Base-by-base conservation (phyloP, 2,113 vertebrate species). In the Centrocercus urophasianus region DNA sequence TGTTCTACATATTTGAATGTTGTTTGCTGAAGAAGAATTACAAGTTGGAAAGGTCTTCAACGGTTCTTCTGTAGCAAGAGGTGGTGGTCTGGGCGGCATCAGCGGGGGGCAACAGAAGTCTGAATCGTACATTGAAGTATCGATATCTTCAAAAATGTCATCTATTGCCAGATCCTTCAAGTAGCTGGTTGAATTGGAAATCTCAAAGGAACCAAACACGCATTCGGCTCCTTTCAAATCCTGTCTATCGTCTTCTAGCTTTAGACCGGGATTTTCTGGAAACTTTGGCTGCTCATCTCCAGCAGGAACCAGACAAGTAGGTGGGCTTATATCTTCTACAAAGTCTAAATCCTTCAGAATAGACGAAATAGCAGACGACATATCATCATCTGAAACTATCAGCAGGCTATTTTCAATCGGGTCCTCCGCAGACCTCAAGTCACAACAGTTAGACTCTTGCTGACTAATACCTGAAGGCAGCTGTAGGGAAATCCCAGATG, bases 121-220 rank as follows among this genome's bases (percentile, higher is more conserved):
- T 3, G 98, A 98, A 83, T 99, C 98, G 11, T 98, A 99, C 98
- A 98, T 99, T 1, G 98, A 99, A 27, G 98, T 99, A 95, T 98
- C 98, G 42, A 98, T 98, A 96, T 99, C 98, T 95, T 98, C 98
- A 63, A 99, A 99, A 93, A 98, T 98, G 93, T 98, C 98, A 83
- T 98, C 98, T 93, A 98, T 97, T 76, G 98, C 97, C 77, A 98
- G 97, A 95, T 99, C 98, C 61, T 98, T 97, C 94, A 98, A 97
- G 97, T 98, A 98, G 95, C 98, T 98, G 74, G 98, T 97, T 90
- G 98, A 98, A 93, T 97, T 98, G 38, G 98, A 98, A 70, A 98
- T 98, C 78, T 99, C 98, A 54, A 98, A 93, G 93, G 97, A 96
- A 96, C 97, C 97, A 91, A 96, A 97, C 13, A 89, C 96, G 12